phyloP scores from a whole-genome alignment of 1,140 invertebrate species.

The Scylla paramamosain region DNA sequence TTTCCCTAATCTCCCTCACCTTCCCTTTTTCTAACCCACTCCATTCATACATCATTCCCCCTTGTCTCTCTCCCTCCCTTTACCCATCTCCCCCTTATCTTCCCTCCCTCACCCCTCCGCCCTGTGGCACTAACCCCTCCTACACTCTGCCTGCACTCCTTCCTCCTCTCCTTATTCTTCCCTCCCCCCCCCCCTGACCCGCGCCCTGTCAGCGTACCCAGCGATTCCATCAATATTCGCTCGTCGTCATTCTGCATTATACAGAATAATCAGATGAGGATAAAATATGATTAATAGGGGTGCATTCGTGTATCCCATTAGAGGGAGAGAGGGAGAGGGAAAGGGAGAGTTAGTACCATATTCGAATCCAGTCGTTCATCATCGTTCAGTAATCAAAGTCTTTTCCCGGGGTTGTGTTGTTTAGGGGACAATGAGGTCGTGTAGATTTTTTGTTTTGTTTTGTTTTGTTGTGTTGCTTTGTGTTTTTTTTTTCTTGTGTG shows the following conservation, averaged over 20 bases:
- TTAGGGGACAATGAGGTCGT: no score
- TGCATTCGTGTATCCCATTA: neutral
- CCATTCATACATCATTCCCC: no score
- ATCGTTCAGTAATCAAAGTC: no score
- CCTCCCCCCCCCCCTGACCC: neutral
- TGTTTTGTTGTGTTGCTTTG: no score
- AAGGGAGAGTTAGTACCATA: no score
- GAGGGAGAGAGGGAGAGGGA: neutral
- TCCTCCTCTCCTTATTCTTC: neutral
- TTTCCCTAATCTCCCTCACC: no score
- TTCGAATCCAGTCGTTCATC: no score
- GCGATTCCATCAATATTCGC: neutral
- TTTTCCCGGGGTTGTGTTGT: no score
- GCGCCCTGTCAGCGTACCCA: neutral
- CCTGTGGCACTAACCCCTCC: no score
- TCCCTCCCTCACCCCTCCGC: neutral
- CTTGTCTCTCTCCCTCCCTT: neutral
- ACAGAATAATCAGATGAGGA: neutral
- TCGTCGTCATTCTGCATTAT: neutral
- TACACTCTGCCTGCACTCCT: neutral
- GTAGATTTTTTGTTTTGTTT: no score
- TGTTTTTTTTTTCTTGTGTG: no score
- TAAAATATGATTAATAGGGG: conserved; percentile 16
- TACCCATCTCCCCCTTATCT: neutral
- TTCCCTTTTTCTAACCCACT: no score